A percentile compares a stretch with the other conserved stretches of the same genome.
phyloP scores from a whole-genome alignment of 2,888 invertebrate species.

The Norana najaformis region DNA sequence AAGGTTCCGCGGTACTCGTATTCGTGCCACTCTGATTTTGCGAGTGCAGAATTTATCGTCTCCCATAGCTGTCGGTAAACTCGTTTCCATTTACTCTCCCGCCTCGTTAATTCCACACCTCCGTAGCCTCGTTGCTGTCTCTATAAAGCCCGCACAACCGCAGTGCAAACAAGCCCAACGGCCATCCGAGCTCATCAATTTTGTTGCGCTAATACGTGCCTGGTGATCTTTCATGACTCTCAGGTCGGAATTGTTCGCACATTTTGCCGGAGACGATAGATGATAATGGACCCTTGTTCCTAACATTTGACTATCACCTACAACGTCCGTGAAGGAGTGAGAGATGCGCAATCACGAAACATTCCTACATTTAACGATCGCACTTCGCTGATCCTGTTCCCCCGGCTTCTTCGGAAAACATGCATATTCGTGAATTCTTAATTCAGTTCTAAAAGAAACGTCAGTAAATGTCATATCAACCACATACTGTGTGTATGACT shows the following conservation, averaged over 20 bases:
- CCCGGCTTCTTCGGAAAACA: not conserved
- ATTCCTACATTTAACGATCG: not conserved
- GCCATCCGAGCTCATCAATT: not conserved
- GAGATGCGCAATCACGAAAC: not conserved
- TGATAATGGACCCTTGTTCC: not conserved
- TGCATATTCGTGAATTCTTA: not conserved
- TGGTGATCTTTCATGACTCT: not conserved
- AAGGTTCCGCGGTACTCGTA: not conserved
- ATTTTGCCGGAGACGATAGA: not conserved
- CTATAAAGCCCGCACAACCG: too few species aligned
- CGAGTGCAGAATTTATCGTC: not conserved
- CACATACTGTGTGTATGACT: too few species aligned
- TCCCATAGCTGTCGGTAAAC: not conserved
- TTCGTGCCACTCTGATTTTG: not conserved
- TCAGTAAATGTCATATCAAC: too few species aligned
- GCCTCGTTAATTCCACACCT: not conserved
- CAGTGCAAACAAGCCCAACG: not conserved
- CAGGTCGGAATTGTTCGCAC: not conserved
- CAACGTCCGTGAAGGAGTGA: not conserved
- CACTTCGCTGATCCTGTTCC: not conserved
- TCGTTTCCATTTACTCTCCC: not conserved
- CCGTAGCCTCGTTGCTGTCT: not conserved
- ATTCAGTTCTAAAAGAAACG: too few species aligned
- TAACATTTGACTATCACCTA: too few species aligned
- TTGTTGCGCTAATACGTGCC: not conserved